These are phyloP conservation scores for Podarcis cretensis DNA, from an alignment of 2,113 vertebrate genomes.

Conservation along the genomic window DNA sequence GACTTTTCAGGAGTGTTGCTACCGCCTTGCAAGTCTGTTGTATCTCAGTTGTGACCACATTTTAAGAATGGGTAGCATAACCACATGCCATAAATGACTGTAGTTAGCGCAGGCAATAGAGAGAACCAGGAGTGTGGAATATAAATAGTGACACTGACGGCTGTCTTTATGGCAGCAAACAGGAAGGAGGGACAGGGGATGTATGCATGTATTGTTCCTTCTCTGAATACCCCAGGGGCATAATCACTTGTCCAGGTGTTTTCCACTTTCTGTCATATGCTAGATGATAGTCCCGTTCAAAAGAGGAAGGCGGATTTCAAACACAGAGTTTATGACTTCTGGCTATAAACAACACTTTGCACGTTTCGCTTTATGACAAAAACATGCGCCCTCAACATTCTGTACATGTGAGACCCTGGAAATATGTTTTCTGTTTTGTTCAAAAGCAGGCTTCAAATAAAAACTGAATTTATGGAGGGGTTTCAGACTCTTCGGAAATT, in stretches of 20 bases:
- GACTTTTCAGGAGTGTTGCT: not conserved
- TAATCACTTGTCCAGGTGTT: constrained; percentile 16
- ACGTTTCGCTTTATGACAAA: not conserved
- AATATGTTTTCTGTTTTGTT: not conserved
- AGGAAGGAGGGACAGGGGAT: constrained; percentile 37
- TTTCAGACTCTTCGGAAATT: not conserved
- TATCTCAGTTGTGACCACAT: not conserved
- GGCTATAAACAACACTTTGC: not conserved
- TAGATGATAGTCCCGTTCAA: not conserved
- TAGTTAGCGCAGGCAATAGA: constrained; percentile 34
- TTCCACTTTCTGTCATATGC: not conserved
- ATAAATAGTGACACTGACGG: constrained; percentile 31
- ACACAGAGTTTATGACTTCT: not conserved
- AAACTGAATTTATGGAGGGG: not conserved
- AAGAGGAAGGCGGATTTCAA: not conserved
- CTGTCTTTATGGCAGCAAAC: constrained; percentile 6
- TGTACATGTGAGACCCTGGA: not conserved
- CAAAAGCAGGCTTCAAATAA: not conserved
- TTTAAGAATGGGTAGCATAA: not conserved
- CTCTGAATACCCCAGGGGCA: not conserved
- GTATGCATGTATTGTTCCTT: not conserved
- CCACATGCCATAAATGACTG: constrained; percentile 18
- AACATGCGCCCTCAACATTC: not conserved
- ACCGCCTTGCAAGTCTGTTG: not conserved
- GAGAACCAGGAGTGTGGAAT: not conserved